Evolutionary conservation across 2,113 vertebrate genomes (phyloP).

Genomic region (Anarrhichthys ocellatus): DNA sequence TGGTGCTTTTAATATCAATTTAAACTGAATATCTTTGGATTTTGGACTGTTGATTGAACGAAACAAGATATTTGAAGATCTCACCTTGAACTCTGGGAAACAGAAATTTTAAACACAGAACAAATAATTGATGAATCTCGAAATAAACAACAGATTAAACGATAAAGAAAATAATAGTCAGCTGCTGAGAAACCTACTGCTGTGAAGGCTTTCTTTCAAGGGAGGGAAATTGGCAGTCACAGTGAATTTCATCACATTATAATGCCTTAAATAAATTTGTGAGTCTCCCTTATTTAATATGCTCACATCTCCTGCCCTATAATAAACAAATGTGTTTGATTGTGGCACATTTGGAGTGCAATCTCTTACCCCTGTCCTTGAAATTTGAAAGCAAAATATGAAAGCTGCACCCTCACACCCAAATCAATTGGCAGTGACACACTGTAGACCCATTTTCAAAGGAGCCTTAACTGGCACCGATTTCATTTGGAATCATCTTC

Average conservation of each 20-base stretch:
- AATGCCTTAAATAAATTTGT: conserved; percentile 16
- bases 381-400: conserved; percentile 52
- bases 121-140: not conserved
- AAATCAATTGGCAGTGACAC: conserved; percentile 64
- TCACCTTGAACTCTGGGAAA: too few species aligned
- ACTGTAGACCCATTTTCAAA: conserved; percentile 53
- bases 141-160: not conserved
- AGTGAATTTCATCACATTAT: conserved; percentile 43
- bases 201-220: conserved; percentile 12
- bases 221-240: conserved; percentile 34
- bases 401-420: conserved; percentile 44
- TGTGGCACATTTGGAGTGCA: not conserved
- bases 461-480: conserved; percentile 67
- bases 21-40: not conserved
- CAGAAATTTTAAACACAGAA: not conserved
- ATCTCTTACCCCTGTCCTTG: conserved; percentile 35
- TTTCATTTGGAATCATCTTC: conserved; percentile 73
- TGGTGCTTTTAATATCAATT: not conserved
- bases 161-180: not conserved
- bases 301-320: conserved; percentile 14
- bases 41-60: not conserved
- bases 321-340: conserved; percentile 41
- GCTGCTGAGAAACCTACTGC: not conserved
- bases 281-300: conserved; percentile 23
- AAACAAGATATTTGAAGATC: not conserved